Conservation (phyloP, 2,888 invertebrate genomes). For the Poecilus cupreus region DNA sequence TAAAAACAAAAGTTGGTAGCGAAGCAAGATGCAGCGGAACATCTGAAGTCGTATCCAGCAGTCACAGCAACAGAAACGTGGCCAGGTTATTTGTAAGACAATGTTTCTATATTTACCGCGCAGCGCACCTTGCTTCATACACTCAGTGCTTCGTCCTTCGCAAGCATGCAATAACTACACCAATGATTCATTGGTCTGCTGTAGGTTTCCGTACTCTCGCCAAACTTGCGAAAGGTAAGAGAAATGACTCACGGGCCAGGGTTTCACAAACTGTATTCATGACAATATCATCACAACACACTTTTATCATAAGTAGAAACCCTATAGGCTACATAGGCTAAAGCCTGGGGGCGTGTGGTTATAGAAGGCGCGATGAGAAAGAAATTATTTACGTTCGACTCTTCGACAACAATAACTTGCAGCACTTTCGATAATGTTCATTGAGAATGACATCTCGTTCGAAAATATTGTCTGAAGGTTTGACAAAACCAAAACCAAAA, state of each 20-base stretch:
- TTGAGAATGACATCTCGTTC: no score
- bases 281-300: no score
- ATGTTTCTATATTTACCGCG: constrained; percentile 49
- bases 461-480: no score
- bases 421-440: no score
- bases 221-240: constrained; percentile 52
- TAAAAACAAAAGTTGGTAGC: background rate
- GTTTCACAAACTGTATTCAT: background rate
- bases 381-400: no score
- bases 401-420: no score
- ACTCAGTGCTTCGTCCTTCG: background rate
- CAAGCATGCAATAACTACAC: background rate
- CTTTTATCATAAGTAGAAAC: no score
- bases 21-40: background rate
- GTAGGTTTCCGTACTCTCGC: constrained; percentile 31
- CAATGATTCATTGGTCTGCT: constrained; percentile 29
- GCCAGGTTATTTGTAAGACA: constrained; percentile 50
- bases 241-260: constrained; percentile 36
- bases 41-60: background rate
- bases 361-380: no score
- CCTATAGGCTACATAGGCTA: no score
- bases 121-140: constrained; percentile 8
- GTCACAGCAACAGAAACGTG: background rate
- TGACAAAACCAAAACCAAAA: no score
- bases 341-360: no score